A percentile compares a stretch with the other conserved stretches of the same genome.
These are phyloP conservation scores for Philypnodon macrostomus DNA, from an alignment of 2,797 vertebrate genomes.

Conservation along the genomic window DNA sequence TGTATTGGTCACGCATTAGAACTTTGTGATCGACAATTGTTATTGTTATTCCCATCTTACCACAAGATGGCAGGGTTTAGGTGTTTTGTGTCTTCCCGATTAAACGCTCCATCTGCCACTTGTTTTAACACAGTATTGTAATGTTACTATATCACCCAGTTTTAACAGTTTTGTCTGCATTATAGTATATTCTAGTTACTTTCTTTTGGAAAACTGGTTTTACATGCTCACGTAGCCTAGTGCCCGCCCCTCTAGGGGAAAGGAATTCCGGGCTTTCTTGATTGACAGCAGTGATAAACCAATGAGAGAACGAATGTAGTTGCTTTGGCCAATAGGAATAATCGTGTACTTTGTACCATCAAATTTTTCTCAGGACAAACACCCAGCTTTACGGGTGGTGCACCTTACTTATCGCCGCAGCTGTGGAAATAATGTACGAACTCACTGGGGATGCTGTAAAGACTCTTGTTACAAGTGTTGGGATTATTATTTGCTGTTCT, in stretches of 20 bases:
- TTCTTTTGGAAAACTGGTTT: conserved; percentile 18
- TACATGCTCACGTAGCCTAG: conserved; percentile 26
- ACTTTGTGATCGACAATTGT: conserved; percentile 7
- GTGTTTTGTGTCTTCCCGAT: not conserved
- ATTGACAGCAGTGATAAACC: conserved; percentile 51
- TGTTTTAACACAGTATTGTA: too few relatives aligned
- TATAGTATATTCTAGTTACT: not conserved
- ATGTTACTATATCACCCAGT: too few relatives aligned
- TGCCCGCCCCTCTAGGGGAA: conserved; percentile 41
- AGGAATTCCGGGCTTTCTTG: conserved; percentile 49
- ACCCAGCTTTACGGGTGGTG: conserved; percentile 24
- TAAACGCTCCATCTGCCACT: not conserved
- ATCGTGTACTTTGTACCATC: conserved; percentile 12
- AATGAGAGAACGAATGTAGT: conserved; percentile 46
- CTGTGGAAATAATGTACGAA: conserved; percentile 66
- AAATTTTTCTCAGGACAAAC: conserved; percentile 38
- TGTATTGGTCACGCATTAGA: not conserved
- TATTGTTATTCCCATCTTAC: conserved; percentile 39
- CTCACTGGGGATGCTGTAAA: conserved; percentile 52
- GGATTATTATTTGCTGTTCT: conserved; percentile 53
- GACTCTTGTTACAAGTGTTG: conserved; percentile 42
- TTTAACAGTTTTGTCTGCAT: not conserved
- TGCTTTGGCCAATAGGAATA: conserved; percentile 57
- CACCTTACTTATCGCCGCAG: conserved; percentile 38
- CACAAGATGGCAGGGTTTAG: conserved; percentile 47